Conservation (phyloP, 2,797 vertebrate species). For the Margarornis squamiger region DNA sequence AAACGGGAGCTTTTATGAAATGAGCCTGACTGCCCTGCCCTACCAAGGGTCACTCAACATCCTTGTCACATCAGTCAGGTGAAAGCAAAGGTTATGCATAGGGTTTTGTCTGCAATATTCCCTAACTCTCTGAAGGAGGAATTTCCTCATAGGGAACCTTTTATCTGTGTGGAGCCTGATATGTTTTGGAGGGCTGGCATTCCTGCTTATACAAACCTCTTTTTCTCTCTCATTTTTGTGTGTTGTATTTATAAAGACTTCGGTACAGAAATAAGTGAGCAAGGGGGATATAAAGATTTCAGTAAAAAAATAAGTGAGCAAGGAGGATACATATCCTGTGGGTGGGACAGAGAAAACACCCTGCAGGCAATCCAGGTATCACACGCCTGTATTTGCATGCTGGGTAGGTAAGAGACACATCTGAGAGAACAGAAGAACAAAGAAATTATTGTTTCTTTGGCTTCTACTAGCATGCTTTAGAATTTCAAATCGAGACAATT, state of each 20-base stretch:
- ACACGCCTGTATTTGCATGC: background rate
- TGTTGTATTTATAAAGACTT: background rate
- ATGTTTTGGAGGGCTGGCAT: background rate
- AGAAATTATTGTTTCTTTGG: background rate
- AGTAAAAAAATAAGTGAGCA: background rate
- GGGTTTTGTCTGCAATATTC: background rate
- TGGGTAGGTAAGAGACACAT: background rate
- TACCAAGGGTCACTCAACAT: background rate
- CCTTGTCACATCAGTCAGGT: background rate
- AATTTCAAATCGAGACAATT: background rate
- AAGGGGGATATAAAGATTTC: background rate
- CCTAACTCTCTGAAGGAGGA: background rate
- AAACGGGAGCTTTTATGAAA: background rate
- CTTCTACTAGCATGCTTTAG: background rate
- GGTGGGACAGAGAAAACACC: background rate
- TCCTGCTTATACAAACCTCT: background rate
- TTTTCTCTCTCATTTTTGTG: background rate
- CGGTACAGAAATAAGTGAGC: background rate
- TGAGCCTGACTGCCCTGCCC: background rate
- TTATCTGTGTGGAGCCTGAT: background rate
- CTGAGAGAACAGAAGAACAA: background rate
- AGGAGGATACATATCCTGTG: background rate
- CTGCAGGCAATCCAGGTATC: background rate
- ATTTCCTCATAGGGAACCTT: background rate
- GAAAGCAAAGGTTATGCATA: background rate